Conservation (phyloP, 2,113 vertebrate genomes). For the Ptilonorhynchus violaceus region DNA sequence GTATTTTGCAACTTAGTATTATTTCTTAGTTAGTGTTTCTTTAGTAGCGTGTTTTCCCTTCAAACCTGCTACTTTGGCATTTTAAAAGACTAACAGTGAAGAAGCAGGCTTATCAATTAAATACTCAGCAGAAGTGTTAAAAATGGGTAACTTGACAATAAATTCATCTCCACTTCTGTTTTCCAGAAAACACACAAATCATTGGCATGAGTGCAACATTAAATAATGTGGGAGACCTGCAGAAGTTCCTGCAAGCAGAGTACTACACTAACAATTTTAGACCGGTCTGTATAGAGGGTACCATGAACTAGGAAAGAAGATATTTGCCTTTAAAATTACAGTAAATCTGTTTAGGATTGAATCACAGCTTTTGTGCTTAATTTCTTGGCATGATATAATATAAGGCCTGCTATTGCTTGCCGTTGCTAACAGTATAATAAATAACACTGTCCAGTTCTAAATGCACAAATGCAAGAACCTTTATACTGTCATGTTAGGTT, state of each 20-base stretch:
- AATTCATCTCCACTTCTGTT: neutral
- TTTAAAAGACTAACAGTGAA: neutral
- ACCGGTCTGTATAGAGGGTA: slow-evolving; percentile 79
- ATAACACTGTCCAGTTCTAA: neutral
- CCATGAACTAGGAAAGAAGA: neutral
- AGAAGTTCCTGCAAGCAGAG: slow-evolving; percentile 88
- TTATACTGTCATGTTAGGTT: neutral
- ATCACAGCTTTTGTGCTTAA: neutral
- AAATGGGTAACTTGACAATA: neutral
- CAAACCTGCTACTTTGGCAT: neutral
- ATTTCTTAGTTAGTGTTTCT: neutral
- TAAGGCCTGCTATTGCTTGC: neutral
- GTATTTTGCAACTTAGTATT: neutral
- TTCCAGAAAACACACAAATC: slow-evolving; percentile 85
- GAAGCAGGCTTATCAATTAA: neutral
- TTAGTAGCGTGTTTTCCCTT: rapidly evolving
- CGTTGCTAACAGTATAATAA: neutral
- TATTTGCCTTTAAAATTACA: neutral
- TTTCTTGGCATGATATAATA: neutral
- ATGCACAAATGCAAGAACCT: neutral
- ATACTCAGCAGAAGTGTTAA: neutral
- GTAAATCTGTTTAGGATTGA: neutral
- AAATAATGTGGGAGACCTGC: slow-evolving; percentile 89
- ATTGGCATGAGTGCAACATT: slow-evolving; percentile 97
- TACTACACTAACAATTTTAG: slow-evolving; percentile 88